Evolutionary conservation across 1,140 invertebrate species (phyloP).

Genomic region (Bombus haemorrhoidalis): DNA sequence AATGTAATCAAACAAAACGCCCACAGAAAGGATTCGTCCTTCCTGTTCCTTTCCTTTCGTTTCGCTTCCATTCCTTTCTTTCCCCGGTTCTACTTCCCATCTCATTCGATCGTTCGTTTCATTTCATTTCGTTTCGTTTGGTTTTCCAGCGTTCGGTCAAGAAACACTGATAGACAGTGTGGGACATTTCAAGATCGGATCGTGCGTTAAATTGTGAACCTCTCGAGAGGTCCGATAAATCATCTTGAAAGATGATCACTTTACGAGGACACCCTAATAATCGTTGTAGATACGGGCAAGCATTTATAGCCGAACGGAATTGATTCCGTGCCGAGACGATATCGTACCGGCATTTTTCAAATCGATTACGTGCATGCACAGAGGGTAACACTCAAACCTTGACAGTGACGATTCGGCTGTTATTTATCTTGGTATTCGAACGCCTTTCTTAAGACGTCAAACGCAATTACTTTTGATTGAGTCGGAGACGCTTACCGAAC

Average conservation of each 20-base stretch:
- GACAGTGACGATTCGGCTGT: slow-evolving; percentile 15
- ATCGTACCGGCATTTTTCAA: slow-evolving; percentile 22
- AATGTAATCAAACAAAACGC: slow-evolving; percentile 59
- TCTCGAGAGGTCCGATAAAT: slow-evolving; percentile 50
- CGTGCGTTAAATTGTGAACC: slow-evolving; percentile 42
- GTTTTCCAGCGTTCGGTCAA: neutral
- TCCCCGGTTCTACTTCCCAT: neutral
- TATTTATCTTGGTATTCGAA: slow-evolving; percentile 10
- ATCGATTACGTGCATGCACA: neutral
- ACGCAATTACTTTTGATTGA: slow-evolving; percentile 33
- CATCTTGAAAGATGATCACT: slow-evolving; percentile 41
- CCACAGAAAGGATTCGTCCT: slow-evolving; percentile 24
- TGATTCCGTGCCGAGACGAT: neutral
- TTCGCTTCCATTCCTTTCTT: too few relatives aligned
- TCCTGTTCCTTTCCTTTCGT: neutral
- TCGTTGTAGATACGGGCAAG: neutral
- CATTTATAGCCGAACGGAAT: slow-evolving; percentile 35
- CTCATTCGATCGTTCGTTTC: too few relatives aligned
- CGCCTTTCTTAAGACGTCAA: slow-evolving; percentile 16
- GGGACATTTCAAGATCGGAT: slow-evolving; percentile 45
- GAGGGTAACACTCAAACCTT: neutral
- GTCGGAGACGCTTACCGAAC: neutral
- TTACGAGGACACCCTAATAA: slow-evolving; percentile 43
- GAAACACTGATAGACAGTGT: slow-evolving; percentile 30
- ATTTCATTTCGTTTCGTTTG: neutral